phyloP scores from a whole-genome alignment of 2,888 invertebrate genomes.

The Chalcis sispes region DNA sequence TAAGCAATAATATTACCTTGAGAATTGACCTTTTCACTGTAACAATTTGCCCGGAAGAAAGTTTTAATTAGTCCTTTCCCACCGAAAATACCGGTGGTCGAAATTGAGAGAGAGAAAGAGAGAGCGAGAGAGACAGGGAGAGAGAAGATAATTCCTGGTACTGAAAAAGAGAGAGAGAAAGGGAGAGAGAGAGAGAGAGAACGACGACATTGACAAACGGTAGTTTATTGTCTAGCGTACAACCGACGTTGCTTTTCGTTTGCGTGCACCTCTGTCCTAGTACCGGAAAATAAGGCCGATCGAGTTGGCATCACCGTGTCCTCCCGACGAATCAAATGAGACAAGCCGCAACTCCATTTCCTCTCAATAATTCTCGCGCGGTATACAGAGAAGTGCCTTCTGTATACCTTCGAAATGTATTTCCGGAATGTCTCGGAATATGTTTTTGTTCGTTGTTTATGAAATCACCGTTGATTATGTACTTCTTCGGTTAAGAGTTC shows the following conservation, averaged over 20 bases:
- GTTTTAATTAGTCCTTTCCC: conserved; percentile 54
- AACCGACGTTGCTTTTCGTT: background rate
- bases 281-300: conserved; percentile 38
- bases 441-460: no score
- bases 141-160: no score
- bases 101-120: conserved; percentile 29
- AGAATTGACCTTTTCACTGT: conserved; percentile 33
- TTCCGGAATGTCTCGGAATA: conserved; percentile 3
- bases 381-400: background rate
- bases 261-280: background rate
- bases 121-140: no score
- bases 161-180: conserved; percentile 21
- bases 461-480: no score
- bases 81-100: background rate
- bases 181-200: background rate
- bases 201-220: conserved; percentile 51
- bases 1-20: conserved; percentile 2
- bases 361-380: conserved; percentile 38
- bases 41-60: conserved; percentile 49
- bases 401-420: conserved; percentile 7
- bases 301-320: background rate
- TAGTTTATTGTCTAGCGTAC: conserved; percentile 43
- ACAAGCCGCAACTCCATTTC: conserved; percentile 47
- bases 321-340: conserved; percentile 39
- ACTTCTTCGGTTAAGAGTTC: no score